These are phyloP conservation scores for Oscheius sp. DNA, from an alignment of 2,888 invertebrate species.

Conservation along the genomic window DNA sequence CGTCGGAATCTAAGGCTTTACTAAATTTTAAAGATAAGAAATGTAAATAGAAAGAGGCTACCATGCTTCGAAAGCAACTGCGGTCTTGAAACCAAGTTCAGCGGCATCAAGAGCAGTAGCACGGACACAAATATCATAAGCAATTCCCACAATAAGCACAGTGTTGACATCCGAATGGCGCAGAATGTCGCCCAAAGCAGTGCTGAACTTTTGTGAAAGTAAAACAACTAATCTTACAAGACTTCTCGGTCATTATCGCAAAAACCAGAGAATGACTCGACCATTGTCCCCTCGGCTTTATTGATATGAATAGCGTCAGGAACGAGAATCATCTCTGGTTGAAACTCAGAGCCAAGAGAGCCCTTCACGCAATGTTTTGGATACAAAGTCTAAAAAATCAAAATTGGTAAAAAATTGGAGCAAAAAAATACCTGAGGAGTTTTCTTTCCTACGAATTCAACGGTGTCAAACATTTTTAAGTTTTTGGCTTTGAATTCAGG, in stretches of 20 bases:
- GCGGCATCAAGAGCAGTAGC: not conserved
- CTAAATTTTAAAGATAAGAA: not conserved
- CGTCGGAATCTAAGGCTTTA: not conserved
- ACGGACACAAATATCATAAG: not conserved
- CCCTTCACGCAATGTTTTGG: constrained; percentile 1
- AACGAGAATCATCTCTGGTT: not conserved
- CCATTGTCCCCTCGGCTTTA: not conserved
- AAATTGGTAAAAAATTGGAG: not conserved
- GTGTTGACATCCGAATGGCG: not conserved
- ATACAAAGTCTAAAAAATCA: not conserved
- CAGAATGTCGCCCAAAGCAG: not conserved
- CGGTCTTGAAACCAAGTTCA: constrained; percentile 4
- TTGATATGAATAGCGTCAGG: not conserved
- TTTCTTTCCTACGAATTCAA: not conserved
- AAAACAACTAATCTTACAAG: not conserved
- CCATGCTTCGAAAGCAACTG: constrained; percentile 7
- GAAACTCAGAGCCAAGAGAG: not conserved
- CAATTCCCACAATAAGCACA: not conserved
- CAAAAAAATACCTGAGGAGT: not conserved
- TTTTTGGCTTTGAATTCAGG: not conserved
- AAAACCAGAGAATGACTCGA: not conserved
- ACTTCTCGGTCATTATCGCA: not conserved
- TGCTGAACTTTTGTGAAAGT: not conserved
- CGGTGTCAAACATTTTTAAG: not conserved
- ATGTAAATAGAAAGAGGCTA: not conserved